phyloP scores from a whole-genome alignment of 2,113 vertebrate genomes.

The Callocephalon fimbriatum region DNA sequence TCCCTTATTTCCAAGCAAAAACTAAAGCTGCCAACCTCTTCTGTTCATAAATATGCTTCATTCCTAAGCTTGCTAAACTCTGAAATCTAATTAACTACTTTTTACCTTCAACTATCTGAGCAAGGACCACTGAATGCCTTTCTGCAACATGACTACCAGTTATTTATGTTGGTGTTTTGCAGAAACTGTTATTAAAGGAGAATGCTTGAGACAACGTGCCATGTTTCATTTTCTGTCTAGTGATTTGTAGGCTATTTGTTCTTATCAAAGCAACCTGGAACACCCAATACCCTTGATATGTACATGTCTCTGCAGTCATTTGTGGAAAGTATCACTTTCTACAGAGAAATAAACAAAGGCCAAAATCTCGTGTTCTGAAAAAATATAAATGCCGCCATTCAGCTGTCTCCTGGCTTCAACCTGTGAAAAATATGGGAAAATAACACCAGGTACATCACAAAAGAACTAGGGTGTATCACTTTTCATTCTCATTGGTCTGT shows the following conservation, averaged over 20 bases:
- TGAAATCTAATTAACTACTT: background rate
- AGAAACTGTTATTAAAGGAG: background rate
- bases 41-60: background rate
- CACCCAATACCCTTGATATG: slow-evolving; percentile 50
- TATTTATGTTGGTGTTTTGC: background rate
- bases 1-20: background rate
- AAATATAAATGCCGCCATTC: background rate
- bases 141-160: background rate
- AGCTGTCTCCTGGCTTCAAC: background rate
- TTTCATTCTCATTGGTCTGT: background rate
- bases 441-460: background rate
- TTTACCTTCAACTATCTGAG: background rate
- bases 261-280: slow-evolving; percentile 53
- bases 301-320: slow-evolving; percentile 35
- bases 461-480: background rate
- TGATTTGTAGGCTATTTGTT: slow-evolving; percentile 3
- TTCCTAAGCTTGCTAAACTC: background rate
- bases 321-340: background rate
- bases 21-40: background rate
- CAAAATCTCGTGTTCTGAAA: background rate
- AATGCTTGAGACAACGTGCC: background rate
- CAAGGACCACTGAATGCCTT: background rate
- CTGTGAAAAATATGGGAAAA: background rate
- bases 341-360: slow-evolving; percentile 1
- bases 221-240: background rate